Evolutionary conservation across 2,888 invertebrate genomes (phyloP), one percentile per base, ranked within the genome.

Genomic region (Conistra vaccinii): DNA sequence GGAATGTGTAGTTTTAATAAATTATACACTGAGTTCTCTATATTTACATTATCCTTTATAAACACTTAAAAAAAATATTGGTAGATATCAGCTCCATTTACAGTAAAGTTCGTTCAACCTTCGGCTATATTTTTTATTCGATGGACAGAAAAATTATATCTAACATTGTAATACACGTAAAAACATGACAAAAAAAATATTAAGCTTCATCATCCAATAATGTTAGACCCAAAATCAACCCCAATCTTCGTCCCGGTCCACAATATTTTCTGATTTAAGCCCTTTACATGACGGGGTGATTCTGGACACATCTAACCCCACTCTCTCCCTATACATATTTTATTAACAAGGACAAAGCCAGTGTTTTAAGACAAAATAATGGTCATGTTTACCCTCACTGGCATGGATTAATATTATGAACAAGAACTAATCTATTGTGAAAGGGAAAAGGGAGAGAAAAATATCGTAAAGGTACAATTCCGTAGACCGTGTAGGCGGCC

Each of bases 261-360:
- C 82, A 79, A 82, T 66, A 69, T 78, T 83, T 81, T 81, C 61
- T 78, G 80, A 80, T 78, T 83, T 74, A 80, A 67, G 35, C 67
- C 55, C 29, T 26, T 29, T 74, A 68, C 67, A 81, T 81, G 80
- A 70, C 80, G 45, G 66, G 73, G 55, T 69, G 67, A 60, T 68
- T 74, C 63, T 70, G 74, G 84, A 60, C 80, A 84, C 67, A 73
- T 84, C 48, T 32, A 29, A 60, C 74, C 69, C 69, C 67, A 67
- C 53, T 69, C 45, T 45, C 42, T 62, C 69, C 63, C 39, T 76
- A 82, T 82, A 82, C 82, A 81, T 81, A 70, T 80, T 74, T 81
- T 81, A 81, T 84, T 84, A 63, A 84, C 69, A 80, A 67, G 35
- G 42, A 80, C 69, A 80, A 61, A 58, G 42, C 5, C 69, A 68